Conservation (phyloP, 1,140 invertebrate species). For the Drosophila pruinosa region DNA sequence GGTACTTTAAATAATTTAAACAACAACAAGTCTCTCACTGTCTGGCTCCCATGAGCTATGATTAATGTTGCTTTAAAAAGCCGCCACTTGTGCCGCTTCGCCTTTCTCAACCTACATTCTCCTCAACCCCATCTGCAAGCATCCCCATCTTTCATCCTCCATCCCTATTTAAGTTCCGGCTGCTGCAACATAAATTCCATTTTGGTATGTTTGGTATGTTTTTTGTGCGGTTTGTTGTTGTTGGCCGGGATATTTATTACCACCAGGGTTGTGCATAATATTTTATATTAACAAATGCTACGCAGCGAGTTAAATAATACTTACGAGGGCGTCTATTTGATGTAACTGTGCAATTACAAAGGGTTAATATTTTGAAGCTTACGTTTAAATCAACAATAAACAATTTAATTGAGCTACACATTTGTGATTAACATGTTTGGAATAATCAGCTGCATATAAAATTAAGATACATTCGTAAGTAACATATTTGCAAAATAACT, state of each 20-base stretch:
- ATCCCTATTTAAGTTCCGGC: slow-evolving; percentile 4
- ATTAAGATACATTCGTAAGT: not conserved
- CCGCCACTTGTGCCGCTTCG: slow-evolving; percentile 62
- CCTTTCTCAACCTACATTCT: not conserved
- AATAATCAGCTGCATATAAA: not conserved
- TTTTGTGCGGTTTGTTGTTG: slow-evolving; percentile 57
- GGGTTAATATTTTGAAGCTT: slow-evolving; percentile 31
- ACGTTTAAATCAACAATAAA: slow-evolving; percentile 18
- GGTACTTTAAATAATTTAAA: slow-evolving; percentile 65
- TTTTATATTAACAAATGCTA: slow-evolving; percentile 73
- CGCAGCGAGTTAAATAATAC: slow-evolving; percentile 31
- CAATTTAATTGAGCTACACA: not conserved
- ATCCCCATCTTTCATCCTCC: not conserved
- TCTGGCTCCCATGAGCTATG: slow-evolving; percentile 59
- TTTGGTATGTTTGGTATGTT: slow-evolving; percentile 33
- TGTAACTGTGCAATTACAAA: slow-evolving; percentile 18
- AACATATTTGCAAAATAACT: too few species aligned
- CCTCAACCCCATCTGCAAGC: not conserved
- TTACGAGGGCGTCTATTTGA: not conserved
- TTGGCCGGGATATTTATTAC: slow-evolving; percentile 63
- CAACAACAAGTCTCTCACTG: slow-evolving; percentile 35
- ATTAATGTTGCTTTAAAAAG: slow-evolving; percentile 75
- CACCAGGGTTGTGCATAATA: slow-evolving; percentile 62
- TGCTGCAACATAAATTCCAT: slow-evolving; percentile 59
- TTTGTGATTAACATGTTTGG: not conserved